Evolutionary conservation across 2,888 invertebrate genomes (phyloP).

Genomic region (Gastrophysa polygoni): DNA sequence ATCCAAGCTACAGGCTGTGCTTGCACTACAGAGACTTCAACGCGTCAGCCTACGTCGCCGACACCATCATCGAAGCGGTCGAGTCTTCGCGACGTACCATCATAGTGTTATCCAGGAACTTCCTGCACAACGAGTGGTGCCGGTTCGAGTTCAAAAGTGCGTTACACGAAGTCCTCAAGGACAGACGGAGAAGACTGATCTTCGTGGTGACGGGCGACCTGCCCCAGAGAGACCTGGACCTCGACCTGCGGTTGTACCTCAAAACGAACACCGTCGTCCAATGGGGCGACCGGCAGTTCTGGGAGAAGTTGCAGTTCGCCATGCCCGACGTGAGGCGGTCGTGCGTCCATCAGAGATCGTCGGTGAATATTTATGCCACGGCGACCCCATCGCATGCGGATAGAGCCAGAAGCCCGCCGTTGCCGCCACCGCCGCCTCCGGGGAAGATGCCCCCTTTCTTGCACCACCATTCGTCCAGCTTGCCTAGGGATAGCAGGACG

Average conservation of each 20-base stretch:
- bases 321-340: conserved; percentile 79
- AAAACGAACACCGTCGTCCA: conserved; percentile 91
- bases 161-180: conserved; percentile 87
- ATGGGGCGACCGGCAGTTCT: conserved; percentile 94
- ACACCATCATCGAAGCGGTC: conserved; percentile 91
- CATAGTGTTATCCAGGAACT: conserved; percentile 89
- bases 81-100: conserved; percentile 90
- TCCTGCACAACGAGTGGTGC: conserved; percentile 94
- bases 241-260: conserved; percentile 87
- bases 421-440: conserved; percentile 65
- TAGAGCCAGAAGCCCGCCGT: conserved; percentile 66
- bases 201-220: conserved; percentile 90
- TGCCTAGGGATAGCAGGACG: conserved; percentile 61
- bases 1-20: conserved; percentile 85
- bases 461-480: conserved; percentile 60
- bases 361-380: conserved; percentile 76
- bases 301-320: conserved; percentile 93
- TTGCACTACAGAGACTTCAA: conserved; percentile 92
- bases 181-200: conserved; percentile 84
- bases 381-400: conserved; percentile 57
- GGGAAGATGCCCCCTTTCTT: conserved; percentile 67
- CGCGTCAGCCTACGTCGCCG: conserved; percentile 85
- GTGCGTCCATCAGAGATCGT: conserved; percentile 69
- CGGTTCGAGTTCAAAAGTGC: conserved; percentile 94
- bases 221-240: conserved; percentile 86